A percentile compares a stretch with the other conserved stretches of the same genome.
Evolutionary conservation across 1,140 invertebrate genomes (phyloP).

Genomic region (Pogonomyrmex californicus): DNA sequence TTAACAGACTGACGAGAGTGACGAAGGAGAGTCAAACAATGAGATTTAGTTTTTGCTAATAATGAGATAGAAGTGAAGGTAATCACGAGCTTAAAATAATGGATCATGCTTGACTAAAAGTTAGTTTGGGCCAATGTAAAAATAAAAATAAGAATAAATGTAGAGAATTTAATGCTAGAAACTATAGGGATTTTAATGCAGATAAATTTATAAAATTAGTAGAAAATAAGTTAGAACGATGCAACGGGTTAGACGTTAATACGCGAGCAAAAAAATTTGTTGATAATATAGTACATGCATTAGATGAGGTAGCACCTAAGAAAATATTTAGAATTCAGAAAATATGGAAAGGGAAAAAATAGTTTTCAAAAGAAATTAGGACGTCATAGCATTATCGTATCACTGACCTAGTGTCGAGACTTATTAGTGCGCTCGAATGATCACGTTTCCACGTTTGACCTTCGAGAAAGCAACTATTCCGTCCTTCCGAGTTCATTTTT

Average conservation of each 20-base stretch:
- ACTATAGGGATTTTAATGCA: constrained; percentile 3
- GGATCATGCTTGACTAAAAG: not conserved
- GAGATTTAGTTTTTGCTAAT: constrained; percentile 27
- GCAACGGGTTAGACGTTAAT: not conserved
- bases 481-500: too few relatives aligned
- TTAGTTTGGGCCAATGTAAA: not conserved
- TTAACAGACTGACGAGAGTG: too few relatives aligned
- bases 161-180: not conserved
- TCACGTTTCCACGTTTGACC: too few relatives aligned
- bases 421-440: too few relatives aligned
- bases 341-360: constrained; percentile 43
- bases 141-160: not conserved
- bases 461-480: too few relatives aligned
- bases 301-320: constrained; percentile 17
- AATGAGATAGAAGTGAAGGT: not conserved
- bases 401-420: too few relatives aligned
- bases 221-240: not conserved
- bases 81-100: constrained; percentile 11
- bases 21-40: too few relatives aligned
- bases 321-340: not conserved
- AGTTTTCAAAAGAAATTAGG: constrained; percentile 27
- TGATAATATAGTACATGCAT: constrained; percentile 23
- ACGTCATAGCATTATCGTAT: too few relatives aligned
- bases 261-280: constrained; percentile 17
- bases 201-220: not conserved